phyloP scores from a whole-genome alignment of 1,140 invertebrate genomes.

The Harpegnathos saltator region DNA sequence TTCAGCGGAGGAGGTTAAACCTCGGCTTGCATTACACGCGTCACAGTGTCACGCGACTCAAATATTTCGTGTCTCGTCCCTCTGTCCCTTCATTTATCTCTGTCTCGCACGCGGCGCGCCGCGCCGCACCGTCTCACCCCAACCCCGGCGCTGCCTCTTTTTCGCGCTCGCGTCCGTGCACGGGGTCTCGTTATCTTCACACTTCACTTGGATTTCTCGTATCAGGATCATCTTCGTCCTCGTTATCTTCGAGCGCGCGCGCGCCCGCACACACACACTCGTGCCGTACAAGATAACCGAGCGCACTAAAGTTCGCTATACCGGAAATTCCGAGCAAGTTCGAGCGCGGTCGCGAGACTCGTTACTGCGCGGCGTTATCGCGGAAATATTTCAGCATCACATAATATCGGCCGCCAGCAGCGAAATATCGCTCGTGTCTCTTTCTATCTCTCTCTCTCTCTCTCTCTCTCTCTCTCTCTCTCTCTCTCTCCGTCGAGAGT shows the following conservation, averaged over 20 bases:
- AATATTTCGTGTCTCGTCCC: conserved; percentile 49
- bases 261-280: too few species aligned
- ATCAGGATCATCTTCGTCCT: conserved; percentile 62
- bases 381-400: conserved; percentile 42
- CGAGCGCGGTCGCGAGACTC: conserved; percentile 30
- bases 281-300: conserved; percentile 45
- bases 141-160: conserved; percentile 26
- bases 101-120: conserved; percentile 31
- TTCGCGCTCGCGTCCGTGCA: conserved; percentile 36
- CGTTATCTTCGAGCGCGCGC: conserved; percentile 25
- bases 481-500: background rate
- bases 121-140: conserved; percentile 30
- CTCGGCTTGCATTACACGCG: conserved; percentile 53
- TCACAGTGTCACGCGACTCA: conserved; percentile 60
- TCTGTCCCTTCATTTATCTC: conserved; percentile 52
- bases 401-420: conserved; percentile 13
- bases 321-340: conserved; percentile 54
- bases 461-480: too few species aligned
- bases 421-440: background rate
- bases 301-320: conserved; percentile 47
- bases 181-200: conserved; percentile 59
- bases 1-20: conserved; percentile 12
- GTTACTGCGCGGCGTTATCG: conserved; percentile 41
- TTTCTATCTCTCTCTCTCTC: too few species aligned
- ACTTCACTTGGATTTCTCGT: conserved; percentile 60